These are phyloP conservation scores for Ascidia mentula DNA, from an alignment of 23 tunicate genomes.

Conservation along the genomic window DNA sequence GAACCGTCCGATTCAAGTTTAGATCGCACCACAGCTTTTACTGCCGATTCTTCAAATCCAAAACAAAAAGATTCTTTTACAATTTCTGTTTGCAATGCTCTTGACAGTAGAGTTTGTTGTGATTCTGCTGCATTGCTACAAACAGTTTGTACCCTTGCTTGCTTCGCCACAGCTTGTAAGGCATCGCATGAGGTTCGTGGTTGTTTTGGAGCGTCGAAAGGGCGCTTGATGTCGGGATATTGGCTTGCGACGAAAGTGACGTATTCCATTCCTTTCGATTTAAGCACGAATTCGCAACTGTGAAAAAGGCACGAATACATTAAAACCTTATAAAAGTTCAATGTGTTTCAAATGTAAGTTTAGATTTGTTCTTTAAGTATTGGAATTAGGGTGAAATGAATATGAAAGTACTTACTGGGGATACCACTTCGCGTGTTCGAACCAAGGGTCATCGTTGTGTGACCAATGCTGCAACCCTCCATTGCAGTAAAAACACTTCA, in stretches of 20 bases:
- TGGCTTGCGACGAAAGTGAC: conserved; percentile 14
- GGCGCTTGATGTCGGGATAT: conserved; percentile 38
- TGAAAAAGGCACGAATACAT: neutral
- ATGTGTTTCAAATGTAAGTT: no score
- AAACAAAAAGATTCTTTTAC: no score
- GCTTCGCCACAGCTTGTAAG: neutral
- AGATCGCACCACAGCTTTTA: neutral
- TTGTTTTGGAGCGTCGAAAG: no score
- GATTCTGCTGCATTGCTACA: no score
- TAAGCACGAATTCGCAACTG: conserved; percentile 49
- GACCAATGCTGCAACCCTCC: conserved; percentile 32
- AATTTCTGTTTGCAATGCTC: neutral
- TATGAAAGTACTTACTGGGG: conserved; percentile 24
- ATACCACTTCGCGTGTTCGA: conserved; percentile 31
- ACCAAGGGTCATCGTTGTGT: conserved; percentile 20
- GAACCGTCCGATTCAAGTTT: neutral
- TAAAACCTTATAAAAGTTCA: no score
- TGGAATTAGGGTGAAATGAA: no score
- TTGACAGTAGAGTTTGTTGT: neutral
- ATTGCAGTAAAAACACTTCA: conserved; percentile 25
- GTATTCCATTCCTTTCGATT: conserved; percentile 23
- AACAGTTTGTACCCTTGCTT: no score
- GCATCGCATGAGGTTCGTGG: neutral
- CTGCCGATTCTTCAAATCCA: no score
- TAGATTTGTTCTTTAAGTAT: no score